These are phyloP conservation scores for Eupsilia transversa DNA, from an alignment of 2,888 invertebrate genomes.

Conservation along the genomic window DNA sequence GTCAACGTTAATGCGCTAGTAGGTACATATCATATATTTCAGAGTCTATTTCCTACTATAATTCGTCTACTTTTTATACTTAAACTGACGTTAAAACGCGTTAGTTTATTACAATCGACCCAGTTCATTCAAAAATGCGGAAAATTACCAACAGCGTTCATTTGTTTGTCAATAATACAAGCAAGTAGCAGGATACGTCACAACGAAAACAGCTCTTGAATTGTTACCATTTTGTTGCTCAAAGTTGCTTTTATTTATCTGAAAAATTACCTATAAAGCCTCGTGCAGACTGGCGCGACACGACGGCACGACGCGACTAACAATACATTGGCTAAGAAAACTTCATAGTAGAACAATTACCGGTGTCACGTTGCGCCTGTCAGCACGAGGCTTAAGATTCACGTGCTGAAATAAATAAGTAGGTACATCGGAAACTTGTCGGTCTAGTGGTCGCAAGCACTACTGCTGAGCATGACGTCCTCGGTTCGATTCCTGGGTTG, in stretches of 20 bases:
- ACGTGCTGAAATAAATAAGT: no score
- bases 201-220: background rate
- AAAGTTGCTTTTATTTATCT: background rate
- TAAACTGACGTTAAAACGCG: constrained; percentile 9
- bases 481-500: no score
- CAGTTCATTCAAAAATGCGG: constrained; percentile 34
- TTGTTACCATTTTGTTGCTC: background rate
- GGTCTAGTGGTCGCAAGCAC: no score
- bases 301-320: no score
- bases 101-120: constrained; percentile 25
- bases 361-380: no score
- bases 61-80: constrained; percentile 33
- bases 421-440: no score
- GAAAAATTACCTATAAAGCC: no score
- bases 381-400: no score
- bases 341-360: no score
- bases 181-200: background rate
- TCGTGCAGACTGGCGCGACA: no score
- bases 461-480: no score
- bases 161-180: constrained; percentile 43
- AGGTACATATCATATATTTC: constrained; percentile 34
- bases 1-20: constrained; percentile 7
- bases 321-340: no score
- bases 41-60: constrained; percentile 56
- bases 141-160: constrained; percentile 22